These are phyloP conservation scores for Colius striatus DNA, from an alignment of 2,113 vertebrate genomes.

Conservation along the genomic window DNA sequence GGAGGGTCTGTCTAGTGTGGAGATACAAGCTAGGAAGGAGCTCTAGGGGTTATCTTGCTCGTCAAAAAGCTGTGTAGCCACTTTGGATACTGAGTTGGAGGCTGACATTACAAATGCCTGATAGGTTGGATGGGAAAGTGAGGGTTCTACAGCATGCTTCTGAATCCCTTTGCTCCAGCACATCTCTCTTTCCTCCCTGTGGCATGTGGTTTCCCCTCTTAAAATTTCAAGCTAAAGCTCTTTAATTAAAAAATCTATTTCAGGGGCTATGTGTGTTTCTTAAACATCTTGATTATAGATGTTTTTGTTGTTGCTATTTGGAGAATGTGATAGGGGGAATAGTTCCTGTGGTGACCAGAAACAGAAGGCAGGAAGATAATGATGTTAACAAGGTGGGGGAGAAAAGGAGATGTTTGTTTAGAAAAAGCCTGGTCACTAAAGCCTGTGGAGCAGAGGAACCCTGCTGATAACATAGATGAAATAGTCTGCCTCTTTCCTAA, in stretches of 20 bases:
- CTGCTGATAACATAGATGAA: constrained; percentile 72
- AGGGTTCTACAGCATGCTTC: background rate
- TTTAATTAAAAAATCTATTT: background rate
- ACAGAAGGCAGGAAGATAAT: constrained; percentile 47
- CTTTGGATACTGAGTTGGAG: background rate
- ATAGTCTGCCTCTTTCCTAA: constrained; percentile 62
- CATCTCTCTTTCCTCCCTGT: background rate
- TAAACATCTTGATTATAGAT: background rate
- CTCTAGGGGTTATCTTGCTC: background rate
- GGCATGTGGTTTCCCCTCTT: background rate
- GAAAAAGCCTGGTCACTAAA: constrained; percentile 50
- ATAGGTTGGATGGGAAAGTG: background rate
- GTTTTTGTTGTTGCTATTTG: background rate
- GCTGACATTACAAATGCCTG: background rate
- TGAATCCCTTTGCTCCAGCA: background rate
- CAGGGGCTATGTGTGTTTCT: background rate
- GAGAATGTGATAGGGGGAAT: background rate
- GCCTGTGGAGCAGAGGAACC: constrained; percentile 48
- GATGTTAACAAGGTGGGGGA: constrained; percentile 57
- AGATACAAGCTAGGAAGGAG: background rate
- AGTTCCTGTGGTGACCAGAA: constrained; percentile 40
- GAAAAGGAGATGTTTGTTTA: constrained; percentile 68
- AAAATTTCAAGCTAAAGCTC: background rate
- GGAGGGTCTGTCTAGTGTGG: background rate
- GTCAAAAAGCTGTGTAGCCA: background rate